phyloP scores from a whole-genome alignment of 2,113 vertebrate genomes.

The Pedetes capensis region DNA sequence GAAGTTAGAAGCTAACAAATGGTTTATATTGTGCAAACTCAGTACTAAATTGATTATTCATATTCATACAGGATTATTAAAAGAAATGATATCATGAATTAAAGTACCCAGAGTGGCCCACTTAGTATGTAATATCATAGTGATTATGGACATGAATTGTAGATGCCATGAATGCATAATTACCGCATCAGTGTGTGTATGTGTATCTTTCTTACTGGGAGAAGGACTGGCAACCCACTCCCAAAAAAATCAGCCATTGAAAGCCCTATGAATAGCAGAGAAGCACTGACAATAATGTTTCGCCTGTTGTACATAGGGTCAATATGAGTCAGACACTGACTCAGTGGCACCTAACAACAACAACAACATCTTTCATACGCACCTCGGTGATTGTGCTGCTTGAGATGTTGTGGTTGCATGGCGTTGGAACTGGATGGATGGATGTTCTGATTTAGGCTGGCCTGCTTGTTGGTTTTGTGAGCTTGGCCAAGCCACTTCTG shows the following conservation, averaged over 20 bases:
- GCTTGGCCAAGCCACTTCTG: not conserved
- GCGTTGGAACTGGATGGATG: not conserved
- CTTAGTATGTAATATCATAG: not conserved
- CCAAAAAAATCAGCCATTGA: too few relatives aligned
- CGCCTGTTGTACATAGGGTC: too few relatives aligned
- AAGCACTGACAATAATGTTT: too few relatives aligned
- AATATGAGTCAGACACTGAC: too few relatives aligned
- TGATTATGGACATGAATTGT: not conserved
- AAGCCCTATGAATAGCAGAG: too few relatives aligned
- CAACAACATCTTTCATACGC: not conserved
- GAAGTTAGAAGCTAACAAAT: constrained; percentile 16
- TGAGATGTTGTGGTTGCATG: not conserved
- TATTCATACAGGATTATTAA: not conserved
- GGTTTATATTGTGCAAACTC: not conserved
- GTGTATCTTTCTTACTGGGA: too few relatives aligned
- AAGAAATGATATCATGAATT: not conserved
- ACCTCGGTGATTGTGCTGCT: not conserved
- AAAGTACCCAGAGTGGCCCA: not conserved
- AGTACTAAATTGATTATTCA: not conserved
- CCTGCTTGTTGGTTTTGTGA: not conserved
- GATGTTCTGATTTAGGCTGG: not conserved
- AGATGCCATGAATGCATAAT: not conserved
- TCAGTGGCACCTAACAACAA: too few relatives aligned
- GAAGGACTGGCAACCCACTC: too few relatives aligned
- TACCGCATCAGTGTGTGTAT: not conserved